Evolutionary conservation across 2,888 invertebrate species (phyloP).

Genomic region (Timandra comae): DNA sequence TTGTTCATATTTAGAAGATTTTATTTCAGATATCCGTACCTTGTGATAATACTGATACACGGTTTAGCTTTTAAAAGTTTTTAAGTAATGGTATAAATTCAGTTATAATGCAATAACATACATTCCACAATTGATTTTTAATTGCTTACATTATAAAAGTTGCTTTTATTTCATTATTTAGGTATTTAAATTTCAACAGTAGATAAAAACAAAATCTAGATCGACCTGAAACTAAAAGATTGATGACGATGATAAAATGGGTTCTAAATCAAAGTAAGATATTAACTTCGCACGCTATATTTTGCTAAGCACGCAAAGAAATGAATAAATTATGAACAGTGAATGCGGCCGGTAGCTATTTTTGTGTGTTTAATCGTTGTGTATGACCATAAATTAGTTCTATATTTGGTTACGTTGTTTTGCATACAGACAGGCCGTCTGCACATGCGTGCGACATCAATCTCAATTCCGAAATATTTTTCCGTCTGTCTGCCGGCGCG

Average conservation of each 20-base stretch:
- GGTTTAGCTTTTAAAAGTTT: too few relatives aligned
- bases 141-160: too few relatives aligned
- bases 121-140: too few relatives aligned
- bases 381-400: slow-evolving; percentile 75
- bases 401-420: slow-evolving; percentile 73
- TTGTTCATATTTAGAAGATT: slow-evolving; percentile 13
- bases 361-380: slow-evolving; percentile 69
- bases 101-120: too few relatives aligned
- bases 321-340: slow-evolving; percentile 54
- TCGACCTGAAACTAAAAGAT: too few relatives aligned
- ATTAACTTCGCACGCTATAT: slow-evolving; percentile 25
- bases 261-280: slow-evolving; percentile 25
- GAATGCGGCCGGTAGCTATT: slow-evolving; percentile 44
- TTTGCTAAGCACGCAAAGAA: slow-evolving; percentile 34
- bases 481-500: slow-evolving; percentile 50
- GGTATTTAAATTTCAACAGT: too few relatives aligned
- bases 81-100: too few relatives aligned
- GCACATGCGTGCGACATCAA: slow-evolving; percentile 75
- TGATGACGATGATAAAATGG: slow-evolving; percentile 22
- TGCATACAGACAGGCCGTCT: slow-evolving; percentile 72
- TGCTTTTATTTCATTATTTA: too few relatives aligned
- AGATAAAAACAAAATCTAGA: too few relatives aligned
- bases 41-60: not conserved
- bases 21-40: slow-evolving; percentile 3
- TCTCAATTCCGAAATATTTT: slow-evolving; percentile 76